Percentiles rank a stretch among this genome's conserved stretches.
Evolutionary conservation across 2,797 vertebrate species (phyloP).

Genomic region (Rhinella marina): DNA sequence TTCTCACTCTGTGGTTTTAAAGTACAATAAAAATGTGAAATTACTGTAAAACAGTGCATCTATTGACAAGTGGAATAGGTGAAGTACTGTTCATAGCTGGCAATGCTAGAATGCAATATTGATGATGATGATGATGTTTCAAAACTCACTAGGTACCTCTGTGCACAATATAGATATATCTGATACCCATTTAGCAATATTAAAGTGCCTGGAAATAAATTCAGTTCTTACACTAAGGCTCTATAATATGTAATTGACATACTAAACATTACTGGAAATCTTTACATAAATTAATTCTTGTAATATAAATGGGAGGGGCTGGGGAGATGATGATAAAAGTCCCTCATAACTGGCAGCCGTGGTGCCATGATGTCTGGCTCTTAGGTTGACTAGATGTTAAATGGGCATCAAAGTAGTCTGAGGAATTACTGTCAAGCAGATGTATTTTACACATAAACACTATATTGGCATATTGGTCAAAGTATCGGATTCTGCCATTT

Average conservation of each 20-base stretch:
- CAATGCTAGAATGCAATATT: background rate
- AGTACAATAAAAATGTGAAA: background rate
- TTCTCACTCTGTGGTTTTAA: background rate
- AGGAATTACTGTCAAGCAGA: constrained; percentile 58
- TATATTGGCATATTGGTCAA: constrained; percentile 57
- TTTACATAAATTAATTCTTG: constrained; percentile 61
- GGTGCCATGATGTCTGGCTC: constrained; percentile 74
- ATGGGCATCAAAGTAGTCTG: constrained; percentile 66
- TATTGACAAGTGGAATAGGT: background rate
- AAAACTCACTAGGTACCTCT: background rate
- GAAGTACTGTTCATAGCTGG: background rate
- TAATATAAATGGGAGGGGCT: constrained; percentile 62
- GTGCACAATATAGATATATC: constrained; percentile 1
- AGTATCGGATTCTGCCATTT: constrained; percentile 66
- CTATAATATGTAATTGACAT: constrained; percentile 66
- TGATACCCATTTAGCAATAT: constrained; percentile 20
- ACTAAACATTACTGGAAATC: constrained; percentile 66
- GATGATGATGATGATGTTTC: background rate
- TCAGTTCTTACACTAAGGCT: constrained; percentile 20
- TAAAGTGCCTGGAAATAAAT: constrained; percentile 32
- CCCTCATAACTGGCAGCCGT: constrained; percentile 71
- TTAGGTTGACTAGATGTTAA: constrained; percentile 68
- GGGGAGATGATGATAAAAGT: constrained; percentile 69
- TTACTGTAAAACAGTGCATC: background rate
- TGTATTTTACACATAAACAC: constrained; percentile 65